Base-by-base conservation (phyloP, 2,888 invertebrate genomes). In the Nymphalis polychloros region DNA sequence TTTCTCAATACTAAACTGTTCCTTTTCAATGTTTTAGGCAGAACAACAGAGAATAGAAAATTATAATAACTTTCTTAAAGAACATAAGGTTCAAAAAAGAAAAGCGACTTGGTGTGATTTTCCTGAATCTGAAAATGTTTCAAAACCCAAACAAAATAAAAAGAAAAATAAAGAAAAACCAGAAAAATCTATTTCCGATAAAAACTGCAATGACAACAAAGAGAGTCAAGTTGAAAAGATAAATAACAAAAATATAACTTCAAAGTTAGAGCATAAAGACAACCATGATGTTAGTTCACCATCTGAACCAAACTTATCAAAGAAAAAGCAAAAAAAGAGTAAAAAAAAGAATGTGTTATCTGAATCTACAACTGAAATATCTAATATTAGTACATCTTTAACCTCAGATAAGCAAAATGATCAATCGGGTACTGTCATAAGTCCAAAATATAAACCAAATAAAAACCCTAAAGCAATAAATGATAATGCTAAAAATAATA, bases 81-180 rank as follows among this genome's bases (percentile, higher is more conserved):
- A 94, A 73, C 88, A 88, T 52, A 90, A 87, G 76, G 84, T 88
- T 35, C 86, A 89, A 65, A 89, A 88, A 73, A 85, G 89, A 60
- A 88, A 90, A 75, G 87, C 89, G 6, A 86, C 89, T 64, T 94
- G 94, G 94, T 94, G 94, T 79, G 93, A 93, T 69, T 94, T 94
- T 84, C 93, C 94, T 41, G 88, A 90, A 76, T 68, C 76, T 75
- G 73, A 87, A 82, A 70, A 74, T 77, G 68, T 82, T 81, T 75
- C 85, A 57, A 72, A 71, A 64, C 16, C 55, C 50, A 74, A 69
- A 49, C 20, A 35, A 20, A 61, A 59, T 53, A 53, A 61, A 50
- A 48, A 63, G 27, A 35, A 70, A 53, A 10, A 19, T 35, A 13
- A 67, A 71, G 49, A 41, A 50, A 20, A 10, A 20, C 13, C 47